Percentiles rank a stretch among this genome's conserved stretches.
Evolutionary conservation across 2,113 vertebrate species (phyloP).

Genomic region (Falco punctatus): DNA sequence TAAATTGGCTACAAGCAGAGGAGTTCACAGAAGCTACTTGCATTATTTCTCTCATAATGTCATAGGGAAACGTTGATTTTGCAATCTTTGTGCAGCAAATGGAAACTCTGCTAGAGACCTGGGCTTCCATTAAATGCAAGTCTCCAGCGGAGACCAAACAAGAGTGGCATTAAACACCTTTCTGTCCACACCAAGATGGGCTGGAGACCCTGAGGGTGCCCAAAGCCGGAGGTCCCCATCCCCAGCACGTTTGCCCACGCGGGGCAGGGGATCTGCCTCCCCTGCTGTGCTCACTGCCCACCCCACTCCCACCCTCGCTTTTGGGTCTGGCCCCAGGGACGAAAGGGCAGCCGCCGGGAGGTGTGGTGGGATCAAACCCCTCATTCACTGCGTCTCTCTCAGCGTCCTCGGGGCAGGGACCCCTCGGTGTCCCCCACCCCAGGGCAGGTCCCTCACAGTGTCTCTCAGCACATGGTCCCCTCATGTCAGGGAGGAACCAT

Average conservation of each 20-base stretch:
- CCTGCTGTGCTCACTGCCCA: background rate
- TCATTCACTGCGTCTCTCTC: background rate
- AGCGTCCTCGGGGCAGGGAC: background rate
- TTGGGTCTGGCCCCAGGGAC: background rate
- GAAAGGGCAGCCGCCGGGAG: background rate
- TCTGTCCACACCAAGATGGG: background rate
- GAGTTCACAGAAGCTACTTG: background rate
- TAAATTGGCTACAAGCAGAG: background rate
- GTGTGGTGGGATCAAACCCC: background rate
- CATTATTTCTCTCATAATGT: background rate
- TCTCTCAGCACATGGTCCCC: background rate
- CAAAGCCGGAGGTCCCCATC: background rate
- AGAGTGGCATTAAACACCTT: background rate
- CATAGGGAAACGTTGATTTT: background rate
- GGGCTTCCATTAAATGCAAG: background rate
- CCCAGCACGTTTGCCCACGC: accelerated
- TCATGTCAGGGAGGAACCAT: background rate
- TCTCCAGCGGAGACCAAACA: accelerated
- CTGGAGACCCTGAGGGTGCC: background rate
- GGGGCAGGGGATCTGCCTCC: background rate
- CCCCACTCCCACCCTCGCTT: background rate
- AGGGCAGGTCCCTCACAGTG: background rate
- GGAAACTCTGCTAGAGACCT: background rate
- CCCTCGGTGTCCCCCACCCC: background rate
- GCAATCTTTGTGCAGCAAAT: background rate